These are phyloP conservation scores for Tyrannus savana DNA, from an alignment of 2,113 vertebrate species.

Conservation along the genomic window DNA sequence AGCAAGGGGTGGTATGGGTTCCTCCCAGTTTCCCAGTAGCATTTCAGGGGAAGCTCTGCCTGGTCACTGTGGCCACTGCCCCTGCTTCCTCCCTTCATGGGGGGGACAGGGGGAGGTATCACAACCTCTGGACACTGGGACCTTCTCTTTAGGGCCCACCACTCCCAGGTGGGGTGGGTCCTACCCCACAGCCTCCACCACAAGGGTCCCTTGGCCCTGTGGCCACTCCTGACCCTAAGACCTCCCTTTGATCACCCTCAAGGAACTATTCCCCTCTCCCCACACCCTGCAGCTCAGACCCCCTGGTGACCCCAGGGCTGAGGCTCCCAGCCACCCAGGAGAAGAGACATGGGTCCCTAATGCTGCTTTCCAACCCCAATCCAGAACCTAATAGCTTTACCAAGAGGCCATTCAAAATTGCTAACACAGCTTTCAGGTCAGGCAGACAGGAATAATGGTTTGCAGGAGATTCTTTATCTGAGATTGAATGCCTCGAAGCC, in stretches of 20 bases:
- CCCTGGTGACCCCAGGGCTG: not conserved
- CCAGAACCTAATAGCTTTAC: not conserved
- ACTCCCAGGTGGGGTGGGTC: accelerated
- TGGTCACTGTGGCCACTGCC: accelerated
- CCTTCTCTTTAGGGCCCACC: not conserved
- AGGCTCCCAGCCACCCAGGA: not conserved
- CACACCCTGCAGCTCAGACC: not conserved
- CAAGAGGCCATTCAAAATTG: not conserved
- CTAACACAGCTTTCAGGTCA: not conserved
- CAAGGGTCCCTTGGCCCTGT: accelerated
- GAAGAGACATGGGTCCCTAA: not conserved
- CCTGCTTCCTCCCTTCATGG: not conserved
- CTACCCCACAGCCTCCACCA: not conserved
- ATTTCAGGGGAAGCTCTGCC: not conserved
- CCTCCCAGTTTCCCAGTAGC: accelerated
- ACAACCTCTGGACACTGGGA: not conserved
- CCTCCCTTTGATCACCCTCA: not conserved
- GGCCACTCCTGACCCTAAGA: accelerated
- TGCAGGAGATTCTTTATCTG: not conserved
- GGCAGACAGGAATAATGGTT: not conserved
- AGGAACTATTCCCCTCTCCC: not conserved
- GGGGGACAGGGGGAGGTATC: not conserved
- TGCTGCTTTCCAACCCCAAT: not conserved
- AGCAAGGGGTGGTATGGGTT: not conserved
- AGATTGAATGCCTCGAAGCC: not conserved